Percentiles rank a stretch among this genome's conserved stretches.
Conservation (phyloP, 1,140 invertebrate genomes). For the Zeugodacus cucurbitae region DNA sequence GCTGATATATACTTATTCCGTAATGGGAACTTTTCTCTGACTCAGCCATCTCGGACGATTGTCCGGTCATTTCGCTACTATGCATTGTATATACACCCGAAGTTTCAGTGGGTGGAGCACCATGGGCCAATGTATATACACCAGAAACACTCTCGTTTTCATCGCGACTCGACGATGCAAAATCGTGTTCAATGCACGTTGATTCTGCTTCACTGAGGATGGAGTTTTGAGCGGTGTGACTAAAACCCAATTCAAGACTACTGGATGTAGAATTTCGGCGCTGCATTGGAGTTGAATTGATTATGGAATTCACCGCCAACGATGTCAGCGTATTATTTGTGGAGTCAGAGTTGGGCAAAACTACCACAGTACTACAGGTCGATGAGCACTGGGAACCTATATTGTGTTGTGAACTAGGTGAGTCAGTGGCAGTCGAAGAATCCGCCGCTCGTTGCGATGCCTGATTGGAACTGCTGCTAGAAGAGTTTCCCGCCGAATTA, state of each 20-base stretch:
- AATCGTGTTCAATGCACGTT: constrained; percentile 69
- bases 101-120: constrained; percentile 76
- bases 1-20: constrained; percentile 66
- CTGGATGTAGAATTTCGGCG: constrained; percentile 76
- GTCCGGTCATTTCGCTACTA: constrained; percentile 73
- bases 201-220: constrained; percentile 74
- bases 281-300: constrained; percentile 49
- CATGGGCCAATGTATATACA: constrained; percentile 68
- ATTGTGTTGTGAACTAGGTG: constrained; percentile 63
- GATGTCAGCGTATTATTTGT: constrained; percentile 66
- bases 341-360: constrained; percentile 69
- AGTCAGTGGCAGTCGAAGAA: constrained; percentile 56
- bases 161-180: constrained; percentile 56
- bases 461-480: constrained; percentile 40
- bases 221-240: constrained; percentile 85
- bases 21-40: constrained; percentile 68
- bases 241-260: constrained; percentile 82
- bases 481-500: constrained; percentile 58
- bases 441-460: constrained; percentile 46
- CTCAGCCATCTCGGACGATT: constrained; percentile 64
- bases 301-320: constrained; percentile 59
- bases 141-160: constrained; percentile 68
- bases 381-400: constrained; percentile 82
- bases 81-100: constrained; percentile 81
- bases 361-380: constrained; percentile 83